Conservation (phyloP, 2,888 invertebrate species). For the Aphrophora alni region DNA sequence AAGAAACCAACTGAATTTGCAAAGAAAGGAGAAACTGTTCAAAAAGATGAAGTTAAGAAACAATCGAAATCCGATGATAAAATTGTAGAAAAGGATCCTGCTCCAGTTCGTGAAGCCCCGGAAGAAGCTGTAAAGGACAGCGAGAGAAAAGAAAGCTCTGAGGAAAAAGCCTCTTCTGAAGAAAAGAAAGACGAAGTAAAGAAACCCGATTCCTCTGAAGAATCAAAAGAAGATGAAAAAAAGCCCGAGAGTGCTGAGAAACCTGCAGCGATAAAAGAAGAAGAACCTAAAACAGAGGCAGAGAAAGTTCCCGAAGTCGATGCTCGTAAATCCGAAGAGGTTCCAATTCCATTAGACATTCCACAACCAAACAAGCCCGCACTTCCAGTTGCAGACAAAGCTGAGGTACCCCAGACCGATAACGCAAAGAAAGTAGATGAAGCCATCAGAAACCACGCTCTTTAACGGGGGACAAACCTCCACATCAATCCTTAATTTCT, state of each 20-base stretch:
- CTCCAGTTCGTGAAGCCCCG: slow-evolving; percentile 19
- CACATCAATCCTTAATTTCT: neutral
- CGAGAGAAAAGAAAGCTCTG: slow-evolving; percentile 13
- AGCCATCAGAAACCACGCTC: slow-evolving; percentile 14
- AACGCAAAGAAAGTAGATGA: slow-evolving; percentile 24
- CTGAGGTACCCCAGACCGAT: slow-evolving; percentile 18
- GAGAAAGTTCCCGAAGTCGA: neutral
- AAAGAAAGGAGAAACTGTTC: slow-evolving; percentile 38
- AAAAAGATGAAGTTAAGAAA: slow-evolving; percentile 39
- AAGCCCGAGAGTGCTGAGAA: neutral
- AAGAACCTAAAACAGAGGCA: slow-evolving; percentile 7
- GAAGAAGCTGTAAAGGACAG: neutral
- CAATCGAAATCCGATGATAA: slow-evolving; percentile 44
- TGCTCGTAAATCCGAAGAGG: neutral
- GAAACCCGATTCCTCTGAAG: no score
- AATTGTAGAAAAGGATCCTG: slow-evolving; percentile 41
- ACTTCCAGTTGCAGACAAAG: neutral
- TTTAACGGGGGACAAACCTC: neutral
- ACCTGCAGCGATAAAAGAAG: neutral
- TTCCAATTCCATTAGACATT: neutral
- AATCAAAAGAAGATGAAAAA: slow-evolving; percentile 6
- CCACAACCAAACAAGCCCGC: neutral
- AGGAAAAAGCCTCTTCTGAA: slow-evolving; percentile 27
- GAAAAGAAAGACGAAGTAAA: slow-evolving; percentile 3
- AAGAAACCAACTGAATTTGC: slow-evolving; percentile 44